A percentile compares a stretch with the other conserved stretches of the same genome.
These are phyloP conservation scores for Takifugu flavidus DNA, from an alignment of 2,113 vertebrate species.

Conservation along the genomic window DNA sequence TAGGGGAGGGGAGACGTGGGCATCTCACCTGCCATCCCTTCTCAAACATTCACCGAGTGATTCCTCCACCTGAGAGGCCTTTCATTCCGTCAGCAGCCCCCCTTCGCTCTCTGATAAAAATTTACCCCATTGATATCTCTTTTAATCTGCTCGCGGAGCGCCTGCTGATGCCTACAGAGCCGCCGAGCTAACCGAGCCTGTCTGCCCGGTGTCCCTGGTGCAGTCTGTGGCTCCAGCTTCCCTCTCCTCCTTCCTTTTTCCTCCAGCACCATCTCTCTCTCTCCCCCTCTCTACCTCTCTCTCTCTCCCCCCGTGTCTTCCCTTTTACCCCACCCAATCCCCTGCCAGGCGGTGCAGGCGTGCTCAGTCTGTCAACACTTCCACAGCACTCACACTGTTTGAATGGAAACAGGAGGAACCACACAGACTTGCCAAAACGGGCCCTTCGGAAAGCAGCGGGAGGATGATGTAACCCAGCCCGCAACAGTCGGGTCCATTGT, in stretches of 20 bases:
- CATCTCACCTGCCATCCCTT: slow-evolving; percentile 54
- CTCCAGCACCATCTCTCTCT: slow-evolving; percentile 21
- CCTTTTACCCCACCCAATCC: slow-evolving; percentile 45
- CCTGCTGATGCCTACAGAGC: slow-evolving; percentile 37
- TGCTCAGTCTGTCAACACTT: slow-evolving; percentile 74
- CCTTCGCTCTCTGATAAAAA: slow-evolving; percentile 22
- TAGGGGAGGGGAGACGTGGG: slow-evolving; percentile 43
- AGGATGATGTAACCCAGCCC: slow-evolving; percentile 57
- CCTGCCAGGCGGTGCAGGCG: slow-evolving; percentile 51
- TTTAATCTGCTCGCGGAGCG: slow-evolving; percentile 10
- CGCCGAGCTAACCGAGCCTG: slow-evolving; percentile 31
- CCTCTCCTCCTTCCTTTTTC: slow-evolving; percentile 31
- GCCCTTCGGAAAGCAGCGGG: slow-evolving; percentile 27
- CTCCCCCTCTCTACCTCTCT: slow-evolving; percentile 1
- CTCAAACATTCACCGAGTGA: slow-evolving; percentile 33
- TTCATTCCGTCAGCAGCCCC: slow-evolving; percentile 12
- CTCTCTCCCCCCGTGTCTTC: slow-evolving; percentile 11
- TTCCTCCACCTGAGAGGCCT: slow-evolving; percentile 32
- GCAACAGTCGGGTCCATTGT: slow-evolving; percentile 38
- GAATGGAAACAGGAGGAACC: slow-evolving; percentile 58
- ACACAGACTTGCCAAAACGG: slow-evolving; percentile 40
- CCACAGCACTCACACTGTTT: slow-evolving; percentile 45
- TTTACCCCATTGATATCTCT: slow-evolving; percentile 25
- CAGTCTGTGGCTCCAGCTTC: slow-evolving; percentile 35
- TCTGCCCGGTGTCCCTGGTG: slow-evolving; percentile 39